Conservation (phyloP, 2,888 invertebrate species). For the Lydus trimaculatus region DNA sequence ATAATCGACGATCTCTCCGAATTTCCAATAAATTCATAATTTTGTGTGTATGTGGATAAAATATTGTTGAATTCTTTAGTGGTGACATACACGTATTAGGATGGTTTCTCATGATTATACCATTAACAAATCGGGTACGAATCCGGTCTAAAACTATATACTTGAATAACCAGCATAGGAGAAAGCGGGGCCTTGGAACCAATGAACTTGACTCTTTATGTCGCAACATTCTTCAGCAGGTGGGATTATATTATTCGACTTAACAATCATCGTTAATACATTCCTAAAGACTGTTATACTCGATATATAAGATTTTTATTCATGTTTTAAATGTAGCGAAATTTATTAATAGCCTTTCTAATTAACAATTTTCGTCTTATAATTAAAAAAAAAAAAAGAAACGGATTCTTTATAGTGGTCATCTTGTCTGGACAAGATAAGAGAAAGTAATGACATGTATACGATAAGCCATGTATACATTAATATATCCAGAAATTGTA, state of each 20-base stretch:
- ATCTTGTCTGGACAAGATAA: conserved; percentile 26
- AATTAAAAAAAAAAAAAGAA: not conserved
- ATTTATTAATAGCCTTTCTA: not conserved
- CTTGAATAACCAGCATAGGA: conserved; percentile 35
- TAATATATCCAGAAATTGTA: not conserved
- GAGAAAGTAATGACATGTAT: conserved; percentile 27
- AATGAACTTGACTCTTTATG: conserved; percentile 41
- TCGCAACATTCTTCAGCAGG: conserved; percentile 42
- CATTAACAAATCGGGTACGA: conserved; percentile 35
- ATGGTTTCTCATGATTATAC: conserved; percentile 33
- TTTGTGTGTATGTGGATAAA: not conserved
- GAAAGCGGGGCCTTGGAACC: conserved; percentile 47
- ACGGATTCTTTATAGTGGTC: not conserved
- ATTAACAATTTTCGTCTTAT: not conserved
- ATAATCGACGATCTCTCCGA: not conserved
- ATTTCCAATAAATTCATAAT: not conserved
- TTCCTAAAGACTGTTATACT: not conserved
- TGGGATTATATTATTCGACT: conserved; percentile 27
- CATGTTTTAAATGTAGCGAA: not conserved
- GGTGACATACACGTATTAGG: conserved; percentile 30
- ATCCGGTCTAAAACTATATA: conserved; percentile 30
- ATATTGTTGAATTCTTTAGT: conserved; percentile 18
- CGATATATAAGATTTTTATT: too few relatives aligned
- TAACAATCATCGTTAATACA: not conserved
- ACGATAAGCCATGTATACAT: not conserved